Evolutionary conservation across 2,113 vertebrate genomes (phyloP).

Genomic region (Zapornia atra): DNA sequence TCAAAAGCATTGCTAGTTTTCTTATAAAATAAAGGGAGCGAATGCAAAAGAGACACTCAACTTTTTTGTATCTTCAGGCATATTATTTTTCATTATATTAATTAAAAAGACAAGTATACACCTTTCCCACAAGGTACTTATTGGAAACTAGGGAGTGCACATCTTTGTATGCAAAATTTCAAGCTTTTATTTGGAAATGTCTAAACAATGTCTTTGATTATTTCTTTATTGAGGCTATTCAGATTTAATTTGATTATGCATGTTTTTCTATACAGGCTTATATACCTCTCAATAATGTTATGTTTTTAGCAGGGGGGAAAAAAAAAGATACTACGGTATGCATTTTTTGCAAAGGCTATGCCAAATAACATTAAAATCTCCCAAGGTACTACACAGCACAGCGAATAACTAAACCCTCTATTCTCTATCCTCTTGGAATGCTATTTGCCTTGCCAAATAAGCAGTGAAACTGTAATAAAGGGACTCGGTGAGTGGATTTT

Average conservation of each 20-base stretch:
- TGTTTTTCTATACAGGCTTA: neutral
- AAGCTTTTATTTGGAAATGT: neutral
- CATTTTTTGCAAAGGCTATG: neutral
- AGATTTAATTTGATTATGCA: neutral
- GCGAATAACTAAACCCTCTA: neutral
- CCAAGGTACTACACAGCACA: neutral
- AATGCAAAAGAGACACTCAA: neutral
- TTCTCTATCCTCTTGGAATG: neutral
- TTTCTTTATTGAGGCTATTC: neutral
- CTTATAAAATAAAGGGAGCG: neutral
- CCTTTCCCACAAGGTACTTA: neutral
- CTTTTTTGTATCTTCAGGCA: neutral
- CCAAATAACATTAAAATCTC: neutral
- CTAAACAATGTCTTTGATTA: neutral
- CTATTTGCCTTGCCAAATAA: constrained; percentile 2
- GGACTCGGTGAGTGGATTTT: constrained; percentile 21
- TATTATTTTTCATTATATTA: neutral
- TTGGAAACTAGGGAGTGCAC: neutral
- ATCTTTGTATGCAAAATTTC: neutral
- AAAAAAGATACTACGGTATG: neutral
- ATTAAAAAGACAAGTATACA: neutral
- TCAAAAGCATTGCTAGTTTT: neutral
- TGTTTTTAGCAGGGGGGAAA: neutral
- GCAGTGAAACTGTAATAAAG: constrained; percentile 28
- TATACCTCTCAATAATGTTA: neutral